These are phyloP conservation scores for Lucilia cuprina DNA, from an alignment of 1,140 invertebrate genomes.

Conservation along the genomic window DNA sequence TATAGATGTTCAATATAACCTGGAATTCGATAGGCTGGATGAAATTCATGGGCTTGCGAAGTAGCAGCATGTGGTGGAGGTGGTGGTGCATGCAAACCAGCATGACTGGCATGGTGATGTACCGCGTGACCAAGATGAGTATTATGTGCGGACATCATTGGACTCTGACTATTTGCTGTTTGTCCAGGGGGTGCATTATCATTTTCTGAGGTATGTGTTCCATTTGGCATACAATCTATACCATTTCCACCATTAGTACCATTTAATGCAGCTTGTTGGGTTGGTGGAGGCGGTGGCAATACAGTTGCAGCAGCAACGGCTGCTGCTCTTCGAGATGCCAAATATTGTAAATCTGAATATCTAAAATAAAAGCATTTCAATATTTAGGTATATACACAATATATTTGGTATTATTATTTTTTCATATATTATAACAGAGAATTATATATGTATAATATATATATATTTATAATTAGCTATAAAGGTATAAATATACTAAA, in stretches of 20 bases:
- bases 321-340: conserved; percentile 58
- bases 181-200: conserved; percentile 10
- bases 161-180: conserved; percentile 3
- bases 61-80: background rate
- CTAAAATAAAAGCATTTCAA: conserved; percentile 37
- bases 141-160: background rate
- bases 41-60: conserved; percentile 63
- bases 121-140: background rate
- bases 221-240: background rate
- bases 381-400: too few species aligned
- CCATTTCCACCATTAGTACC: background rate
- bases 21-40: conserved; percentile 71
- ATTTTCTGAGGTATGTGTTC: background rate
- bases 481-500: too few species aligned
- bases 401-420: too few species aligned
- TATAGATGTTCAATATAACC: conserved; percentile 76
- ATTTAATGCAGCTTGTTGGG: conserved; percentile 34
- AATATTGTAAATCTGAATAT: conserved; percentile 58
- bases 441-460: too few species aligned
- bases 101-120: conserved; percentile 40
- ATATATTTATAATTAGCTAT: too few species aligned
- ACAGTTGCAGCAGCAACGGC: conserved; percentile 60
- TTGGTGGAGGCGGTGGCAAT: conserved; percentile 45
- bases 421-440: too few species aligned
- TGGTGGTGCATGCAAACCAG: conserved; percentile 39